Conservation (phyloP, 2,113 vertebrate species). For the Stegastes partitus region DNA sequence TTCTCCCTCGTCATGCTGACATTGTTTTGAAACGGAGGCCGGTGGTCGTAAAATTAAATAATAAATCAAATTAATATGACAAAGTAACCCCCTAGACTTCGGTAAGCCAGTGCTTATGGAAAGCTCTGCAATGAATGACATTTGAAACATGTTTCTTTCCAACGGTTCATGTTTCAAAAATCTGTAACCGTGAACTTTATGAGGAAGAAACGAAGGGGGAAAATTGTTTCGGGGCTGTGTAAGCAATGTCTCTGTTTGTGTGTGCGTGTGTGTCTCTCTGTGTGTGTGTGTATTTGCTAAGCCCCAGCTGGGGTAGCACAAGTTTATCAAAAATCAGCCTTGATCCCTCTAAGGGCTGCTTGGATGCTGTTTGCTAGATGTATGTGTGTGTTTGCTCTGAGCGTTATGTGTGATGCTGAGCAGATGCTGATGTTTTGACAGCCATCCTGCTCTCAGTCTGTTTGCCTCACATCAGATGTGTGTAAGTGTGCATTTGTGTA, state of each 20-base stretch:
- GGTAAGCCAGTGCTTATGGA: too few species aligned
- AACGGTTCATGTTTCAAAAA: not conserved
- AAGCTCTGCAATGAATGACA: not conserved
- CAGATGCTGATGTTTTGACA: slow-evolving; percentile 82
- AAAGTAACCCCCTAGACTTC: too few species aligned
- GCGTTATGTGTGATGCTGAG: slow-evolving; percentile 66
- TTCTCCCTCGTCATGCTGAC: too few species aligned
- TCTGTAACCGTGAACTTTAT: not conserved
- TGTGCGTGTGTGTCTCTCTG: slow-evolving; percentile 8
- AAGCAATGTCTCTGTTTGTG: not conserved
- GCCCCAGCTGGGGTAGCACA: slow-evolving; percentile 56
- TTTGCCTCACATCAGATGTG: slow-evolving; percentile 59
- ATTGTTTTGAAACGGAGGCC: too few species aligned
- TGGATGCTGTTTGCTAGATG: slow-evolving; percentile 56
- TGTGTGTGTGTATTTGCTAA: slow-evolving; percentile 26
- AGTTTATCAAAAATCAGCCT: slow-evolving; percentile 70
- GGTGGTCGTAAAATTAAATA: too few species aligned
- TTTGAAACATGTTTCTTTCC: not conserved
- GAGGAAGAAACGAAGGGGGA: slow-evolving; percentile 1
- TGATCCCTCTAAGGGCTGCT: slow-evolving; percentile 61
- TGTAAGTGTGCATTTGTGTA: slow-evolving; percentile 11
- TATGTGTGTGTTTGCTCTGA: slow-evolving; percentile 63
- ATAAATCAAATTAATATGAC: too few species aligned
- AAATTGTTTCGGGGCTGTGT: not conserved
- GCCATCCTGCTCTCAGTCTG: slow-evolving; percentile 68